Conservation (phyloP, 2,797 vertebrate species). For the Galagoides demidoff region DNA sequence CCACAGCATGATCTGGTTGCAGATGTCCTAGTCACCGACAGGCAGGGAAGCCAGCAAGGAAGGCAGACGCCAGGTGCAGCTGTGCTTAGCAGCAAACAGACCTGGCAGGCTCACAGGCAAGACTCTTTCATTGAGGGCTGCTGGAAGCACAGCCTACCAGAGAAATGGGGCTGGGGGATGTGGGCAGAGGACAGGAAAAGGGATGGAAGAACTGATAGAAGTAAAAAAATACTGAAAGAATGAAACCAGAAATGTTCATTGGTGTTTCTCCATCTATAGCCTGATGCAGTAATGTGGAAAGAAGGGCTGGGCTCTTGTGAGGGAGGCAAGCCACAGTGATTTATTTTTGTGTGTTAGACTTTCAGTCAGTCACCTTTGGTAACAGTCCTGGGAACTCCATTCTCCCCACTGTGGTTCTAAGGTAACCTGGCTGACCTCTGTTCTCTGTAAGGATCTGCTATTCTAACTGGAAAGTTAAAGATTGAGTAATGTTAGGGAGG, state of each 20-base stretch:
- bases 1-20: not conserved
- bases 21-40: not conserved
- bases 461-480: not conserved
- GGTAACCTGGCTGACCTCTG: not conserved
- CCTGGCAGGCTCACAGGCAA: accelerated
- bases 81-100: not conserved
- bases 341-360: not conserved
- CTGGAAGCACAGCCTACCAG: not conserved
- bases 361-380: not conserved
- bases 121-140: not conserved
- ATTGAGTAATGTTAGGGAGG: not conserved
- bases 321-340: not conserved
- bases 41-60: not conserved
- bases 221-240: not conserved
- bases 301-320: not conserved
- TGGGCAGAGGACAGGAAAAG: not conserved
- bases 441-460: not conserved
- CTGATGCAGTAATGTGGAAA: not conserved
- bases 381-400: not conserved
- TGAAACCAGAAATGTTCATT: not conserved
- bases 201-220: not conserved
- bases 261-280: not conserved
- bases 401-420: not conserved
- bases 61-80: not conserved
- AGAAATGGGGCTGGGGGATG: not conserved